Base-by-base conservation (phyloP, 64 coral and sea anemone genomes). In the Montipora sp. region DNA sequence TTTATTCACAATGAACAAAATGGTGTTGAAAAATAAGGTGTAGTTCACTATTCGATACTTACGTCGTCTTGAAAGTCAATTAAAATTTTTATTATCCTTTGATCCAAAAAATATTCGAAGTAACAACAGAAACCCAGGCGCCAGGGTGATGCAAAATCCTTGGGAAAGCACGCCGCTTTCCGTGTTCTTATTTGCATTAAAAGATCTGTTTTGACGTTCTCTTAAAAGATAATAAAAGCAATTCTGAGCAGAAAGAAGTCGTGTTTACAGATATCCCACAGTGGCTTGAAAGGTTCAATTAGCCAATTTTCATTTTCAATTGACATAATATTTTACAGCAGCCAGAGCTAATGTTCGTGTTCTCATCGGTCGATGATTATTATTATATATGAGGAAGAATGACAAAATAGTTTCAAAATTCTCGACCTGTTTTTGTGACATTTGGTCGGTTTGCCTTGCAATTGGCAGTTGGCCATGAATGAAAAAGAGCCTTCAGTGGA, bases 211-310 rank as follows among this genome's bases (percentile, higher is more conserved):
- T 85, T 85, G 82, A 85, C 82, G 61, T 85, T 85, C 18, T 48
- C 1, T 71, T 65, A 85, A 71, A 13, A 71, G 65, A 85, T 85
- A 85, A 71, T 63, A 85, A 85, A 85, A 71, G n/a, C 18, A 85
- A 63, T 85, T 85, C 50, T 85, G 82, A 61, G 65, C 66, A 85
- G 82, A 22, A 50, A 85, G 82, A 68, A 71, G 63, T 22, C n/a
- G 47, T 85, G 82, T 85, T 85, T 85, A 85, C 82, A 85, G 47
- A 85, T 51, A 71, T 13, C 82, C 65, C 18, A 85, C 82, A 21
- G 82, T 51, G 82, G 46, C 47, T 22, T 85, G 65, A 72, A 85
- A 72, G 82, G 43, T 23, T 71, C 44, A 85, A 85, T 51, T 71
- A 71, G 55, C 21, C 45, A 67, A 22, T 83, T 67, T 83, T 83